Conservation (phyloP, 92 coral and sea anemone genomes). For the Nematostella vectensis region DNA sequence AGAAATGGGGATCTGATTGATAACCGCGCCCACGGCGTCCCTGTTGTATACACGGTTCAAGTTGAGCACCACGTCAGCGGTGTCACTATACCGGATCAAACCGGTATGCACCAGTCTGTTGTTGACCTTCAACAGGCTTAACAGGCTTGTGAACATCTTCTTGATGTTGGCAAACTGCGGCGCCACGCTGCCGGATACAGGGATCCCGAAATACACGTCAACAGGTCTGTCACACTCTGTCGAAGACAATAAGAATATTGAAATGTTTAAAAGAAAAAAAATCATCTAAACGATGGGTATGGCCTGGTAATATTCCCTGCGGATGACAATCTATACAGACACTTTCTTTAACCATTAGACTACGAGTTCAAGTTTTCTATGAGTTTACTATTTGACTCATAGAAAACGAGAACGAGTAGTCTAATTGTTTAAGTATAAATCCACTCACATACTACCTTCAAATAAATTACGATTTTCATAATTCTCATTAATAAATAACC, state of each 20-base stretch:
- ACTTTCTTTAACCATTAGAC: too few relatives aligned
- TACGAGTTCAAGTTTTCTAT: too few relatives aligned
- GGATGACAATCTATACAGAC: too few relatives aligned
- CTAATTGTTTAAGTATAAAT: too few relatives aligned
- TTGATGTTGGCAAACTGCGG: slow-evolving; percentile 23
- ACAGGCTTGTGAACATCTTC: slow-evolving; percentile 18
- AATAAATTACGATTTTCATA: too few relatives aligned
- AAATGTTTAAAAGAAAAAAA: too few relatives aligned
- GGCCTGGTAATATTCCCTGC: too few relatives aligned
- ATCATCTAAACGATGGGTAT: too few relatives aligned
- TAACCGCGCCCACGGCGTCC: slow-evolving; percentile 7
- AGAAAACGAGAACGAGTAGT: too few relatives aligned
- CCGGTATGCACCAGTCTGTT: slow-evolving; percentile 47
- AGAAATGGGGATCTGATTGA: slow-evolving; percentile 4
- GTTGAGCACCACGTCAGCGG: slow-evolving; percentile 27
- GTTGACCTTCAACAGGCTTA: slow-evolving; percentile 39
- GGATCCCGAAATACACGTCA: slow-evolving; percentile 60
- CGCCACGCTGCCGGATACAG: slow-evolving; percentile 37
- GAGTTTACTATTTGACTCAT: too few relatives aligned
- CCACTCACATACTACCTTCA: too few relatives aligned
- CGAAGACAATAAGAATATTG: not conserved
- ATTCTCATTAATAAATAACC: too few relatives aligned
- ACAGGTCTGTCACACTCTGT: slow-evolving; percentile 48
- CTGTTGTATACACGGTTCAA: slow-evolving; percentile 29
- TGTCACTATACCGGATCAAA: slow-evolving; percentile 38